Evolutionary conservation across 2,113 vertebrate species (phyloP).

Genomic region (Platycercus adscitus): DNA sequence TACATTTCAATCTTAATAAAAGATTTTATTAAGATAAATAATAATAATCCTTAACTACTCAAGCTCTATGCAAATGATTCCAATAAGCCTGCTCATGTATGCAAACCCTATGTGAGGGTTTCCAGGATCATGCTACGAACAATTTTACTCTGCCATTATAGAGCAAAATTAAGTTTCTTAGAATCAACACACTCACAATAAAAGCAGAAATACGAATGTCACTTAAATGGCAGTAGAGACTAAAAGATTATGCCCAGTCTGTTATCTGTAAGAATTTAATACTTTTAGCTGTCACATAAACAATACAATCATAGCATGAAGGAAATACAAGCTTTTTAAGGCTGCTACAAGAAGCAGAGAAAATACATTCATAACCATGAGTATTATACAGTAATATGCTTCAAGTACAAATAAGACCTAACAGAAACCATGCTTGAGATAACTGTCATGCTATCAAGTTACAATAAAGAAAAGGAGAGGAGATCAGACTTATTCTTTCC

Average conservation of each 20-base stretch:
- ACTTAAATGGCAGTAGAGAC: not conserved
- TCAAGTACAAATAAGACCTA: not conserved
- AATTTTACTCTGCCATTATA: not conserved
- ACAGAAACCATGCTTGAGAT: constrained; percentile 10
- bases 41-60: not conserved
- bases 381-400: not conserved
- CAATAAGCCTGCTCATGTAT: not conserved
- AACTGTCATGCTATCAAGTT: constrained; percentile 27
- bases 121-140: not conserved
- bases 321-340: not conserved
- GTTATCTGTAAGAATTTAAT: not conserved
- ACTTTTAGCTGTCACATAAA: not conserved
- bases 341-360: not conserved
- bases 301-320: not conserved
- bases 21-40: constrained; percentile 8
- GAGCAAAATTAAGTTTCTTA: not conserved
- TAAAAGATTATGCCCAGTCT: not conserved
- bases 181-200: not conserved
- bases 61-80: not conserved
- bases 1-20: not conserved
- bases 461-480: constrained; percentile 8
- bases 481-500: constrained; percentile 40
- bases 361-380: not conserved
- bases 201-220: not conserved
- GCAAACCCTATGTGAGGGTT: not conserved